phyloP scores from a whole-genome alignment of 2,113 vertebrate genomes.

The Mohoua ochrocephala region DNA sequence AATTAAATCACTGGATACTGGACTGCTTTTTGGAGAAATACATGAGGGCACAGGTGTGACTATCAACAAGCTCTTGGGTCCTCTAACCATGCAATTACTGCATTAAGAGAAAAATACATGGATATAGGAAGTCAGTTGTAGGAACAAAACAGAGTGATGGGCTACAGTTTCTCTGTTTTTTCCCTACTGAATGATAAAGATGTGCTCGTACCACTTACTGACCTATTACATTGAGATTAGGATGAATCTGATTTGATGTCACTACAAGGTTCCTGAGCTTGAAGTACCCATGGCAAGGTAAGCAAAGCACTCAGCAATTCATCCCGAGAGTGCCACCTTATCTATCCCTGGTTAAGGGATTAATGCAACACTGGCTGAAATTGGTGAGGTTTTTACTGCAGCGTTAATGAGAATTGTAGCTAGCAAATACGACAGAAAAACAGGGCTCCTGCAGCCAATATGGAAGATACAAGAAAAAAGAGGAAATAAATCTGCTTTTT shows the following conservation, averaged over 20 bases:
- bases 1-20: not conserved
- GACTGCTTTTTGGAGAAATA: not conserved
- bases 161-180: not conserved
- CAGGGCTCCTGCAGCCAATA: not conserved
- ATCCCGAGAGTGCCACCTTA: fast-evolving
- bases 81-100: not conserved
- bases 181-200: not conserved
- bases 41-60: not conserved
- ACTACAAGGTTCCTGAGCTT: not conserved
- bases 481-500: not conserved
- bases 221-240: not conserved
- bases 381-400: not conserved
- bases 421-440: not conserved
- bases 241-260: not conserved
- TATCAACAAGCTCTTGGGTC: not conserved
- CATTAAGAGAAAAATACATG: not conserved
- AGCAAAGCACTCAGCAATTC: not conserved
- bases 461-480: not conserved
- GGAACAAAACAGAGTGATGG: not conserved
- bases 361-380: not conserved
- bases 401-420: not conserved
- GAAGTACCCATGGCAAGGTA: not conserved
- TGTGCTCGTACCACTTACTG: not conserved
- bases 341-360: not conserved
- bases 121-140: not conserved